Base-by-base conservation (phyloP, 2,797 vertebrate genomes). In the Valencia hispanica region DNA sequence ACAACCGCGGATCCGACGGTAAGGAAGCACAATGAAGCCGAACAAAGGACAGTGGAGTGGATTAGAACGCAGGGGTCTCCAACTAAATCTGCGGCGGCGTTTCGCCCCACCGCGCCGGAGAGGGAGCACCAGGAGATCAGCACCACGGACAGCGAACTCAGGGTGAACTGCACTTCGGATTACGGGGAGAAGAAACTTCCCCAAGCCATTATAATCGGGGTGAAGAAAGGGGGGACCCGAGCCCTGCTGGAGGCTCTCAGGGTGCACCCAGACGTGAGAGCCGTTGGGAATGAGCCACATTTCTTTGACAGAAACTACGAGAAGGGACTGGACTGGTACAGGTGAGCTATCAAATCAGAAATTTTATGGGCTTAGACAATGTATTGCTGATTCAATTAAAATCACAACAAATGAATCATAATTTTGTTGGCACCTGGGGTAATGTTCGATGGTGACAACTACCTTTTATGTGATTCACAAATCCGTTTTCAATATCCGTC, bases 231-330 rank as follows among this genome's bases (percentile, higher is more conserved):
- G 50, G 98, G 98, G 0, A 99, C 98, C 59, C 91, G 98, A 82
- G 98, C 98, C 79, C 95, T 99, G 88, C 96, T 99, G 70, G 98
- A 99, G 93, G 97, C 97, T 32, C 95, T 99, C 84, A 94, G 98
- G 80, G 97, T 97, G 45, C 98, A 99, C 86, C 98, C 98, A 75
- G 98, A 98, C 92, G 97, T 99, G 86, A 96, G 98, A 86, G 98
- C 98, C 7, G 97, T 99, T 73, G 98, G 98, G 3, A 97, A 97
- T 17, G 98, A 99, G 93, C 98, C 98, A 9, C 98, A 99, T 92
- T 99, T 99, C 95, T 99, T 99, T 94, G 98, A 99, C 92, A 96
- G 98, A 93, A 96, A 99, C 96, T 99, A 99, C 93, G 96, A 98
- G 72, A 97, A 95, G 85, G 98, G 98, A 72, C 93, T 99, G 93